A percentile compares a stretch with the other conserved stretches of the same genome.
phyloP scores from a whole-genome alignment of 2,113 vertebrate genomes.

The Spea bombifrons region DNA sequence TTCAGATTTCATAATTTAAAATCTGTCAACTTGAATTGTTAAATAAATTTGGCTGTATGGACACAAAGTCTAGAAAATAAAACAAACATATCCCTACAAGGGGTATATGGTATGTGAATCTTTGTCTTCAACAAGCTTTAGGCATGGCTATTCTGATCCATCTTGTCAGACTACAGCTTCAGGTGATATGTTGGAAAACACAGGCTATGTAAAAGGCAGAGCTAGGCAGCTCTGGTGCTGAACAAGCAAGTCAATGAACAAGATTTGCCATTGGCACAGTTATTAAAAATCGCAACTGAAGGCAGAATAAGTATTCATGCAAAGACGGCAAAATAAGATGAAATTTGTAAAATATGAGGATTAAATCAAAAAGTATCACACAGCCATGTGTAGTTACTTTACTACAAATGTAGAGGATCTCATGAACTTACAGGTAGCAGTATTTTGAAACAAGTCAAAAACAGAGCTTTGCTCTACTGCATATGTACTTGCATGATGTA shows the following conservation, averaged over 20 bases:
- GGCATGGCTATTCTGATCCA: constrained; percentile 22
- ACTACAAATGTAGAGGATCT: no score
- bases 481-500: no score
- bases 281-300: constrained; percentile 29
- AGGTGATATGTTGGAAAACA: constrained; percentile 36
- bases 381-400: no score
- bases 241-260: constrained; percentile 40
- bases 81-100: not conserved
- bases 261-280: constrained; percentile 34
- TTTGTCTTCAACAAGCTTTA: not conserved
- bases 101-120: not conserved
- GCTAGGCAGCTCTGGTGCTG: constrained; percentile 34
- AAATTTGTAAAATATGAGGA: not conserved
- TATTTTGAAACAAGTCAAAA: no score
- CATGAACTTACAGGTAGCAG: no score
- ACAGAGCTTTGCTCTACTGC: no score
- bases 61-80: not conserved
- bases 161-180: constrained; percentile 32
- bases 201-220: constrained; percentile 33
- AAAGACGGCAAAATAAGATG: constrained; percentile 8
- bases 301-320: constrained; percentile 22
- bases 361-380: no score
- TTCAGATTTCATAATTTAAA: not conserved
- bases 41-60: not conserved
- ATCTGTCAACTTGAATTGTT: not conserved